These are phyloP conservation scores for Carposina sasakii DNA, from an alignment of 1,140 invertebrate genomes.

Conservation along the genomic window DNA sequence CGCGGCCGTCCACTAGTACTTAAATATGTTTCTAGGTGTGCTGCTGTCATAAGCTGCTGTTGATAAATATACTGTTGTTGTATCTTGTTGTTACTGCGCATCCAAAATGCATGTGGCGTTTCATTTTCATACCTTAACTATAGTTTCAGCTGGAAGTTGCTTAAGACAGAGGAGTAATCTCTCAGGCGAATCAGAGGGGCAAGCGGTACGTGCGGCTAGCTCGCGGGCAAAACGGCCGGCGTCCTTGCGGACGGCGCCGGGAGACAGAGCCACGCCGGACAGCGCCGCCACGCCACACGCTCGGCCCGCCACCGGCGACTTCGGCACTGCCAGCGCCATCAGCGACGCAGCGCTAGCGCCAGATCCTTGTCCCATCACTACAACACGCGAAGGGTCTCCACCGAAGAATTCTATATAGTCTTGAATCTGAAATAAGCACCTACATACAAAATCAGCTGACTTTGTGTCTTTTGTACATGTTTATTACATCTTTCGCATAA, in stretches of 20 bases:
- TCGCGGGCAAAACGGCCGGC: conserved; percentile 67
- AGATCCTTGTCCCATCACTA: conserved; percentile 81
- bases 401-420: conserved; percentile 82
- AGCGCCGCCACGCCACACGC: conserved; percentile 77
- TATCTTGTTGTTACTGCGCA: no score
- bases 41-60: no score
- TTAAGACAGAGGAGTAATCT: conserved; percentile 75
- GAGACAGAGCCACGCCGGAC: conserved; percentile 78
- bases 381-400: conserved; percentile 78
- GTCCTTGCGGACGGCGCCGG: conserved; percentile 75
- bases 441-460: no score
- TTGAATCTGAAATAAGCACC: conserved; percentile 72
- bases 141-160: conserved; percentile 49
- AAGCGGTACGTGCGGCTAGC: conserved; percentile 72
- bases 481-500: no score
- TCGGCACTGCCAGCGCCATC: conserved; percentile 71
- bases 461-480: no score
- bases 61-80: no score
- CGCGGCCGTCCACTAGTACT: no score
- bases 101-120: no score
- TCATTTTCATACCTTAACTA: conserved; percentile 41
- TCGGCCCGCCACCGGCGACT: conserved; percentile 59
- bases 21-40: no score
- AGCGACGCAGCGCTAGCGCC: conserved; percentile 78
- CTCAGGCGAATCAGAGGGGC: conserved; percentile 67